phyloP scores from a whole-genome alignment of 37 sponge, comb jelly and placozoan species.

The Beroe ovata region DNA sequence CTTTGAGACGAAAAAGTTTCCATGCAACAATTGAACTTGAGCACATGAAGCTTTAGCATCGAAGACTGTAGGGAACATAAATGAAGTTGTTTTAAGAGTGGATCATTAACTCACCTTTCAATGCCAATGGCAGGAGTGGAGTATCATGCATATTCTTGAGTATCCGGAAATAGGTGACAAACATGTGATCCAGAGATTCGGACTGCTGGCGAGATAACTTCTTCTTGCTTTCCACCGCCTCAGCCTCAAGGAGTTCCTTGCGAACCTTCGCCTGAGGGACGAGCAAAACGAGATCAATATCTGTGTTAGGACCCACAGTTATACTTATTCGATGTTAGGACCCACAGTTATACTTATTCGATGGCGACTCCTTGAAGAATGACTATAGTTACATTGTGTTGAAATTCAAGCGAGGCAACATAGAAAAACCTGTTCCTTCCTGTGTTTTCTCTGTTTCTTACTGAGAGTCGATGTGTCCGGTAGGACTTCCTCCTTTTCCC shows the following conservation, averaged over 20 bases:
- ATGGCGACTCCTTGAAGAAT: not conserved
- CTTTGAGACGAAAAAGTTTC: not conserved
- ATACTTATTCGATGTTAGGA: not conserved
- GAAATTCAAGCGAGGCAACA: too few species aligned
- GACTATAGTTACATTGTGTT: too few species aligned
- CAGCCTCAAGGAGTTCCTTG: slow-evolving; percentile 20
- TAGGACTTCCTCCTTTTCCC: slow-evolving; percentile 29
- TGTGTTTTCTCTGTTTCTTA: slow-evolving; percentile 60
- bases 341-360: not conserved
- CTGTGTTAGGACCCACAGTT: not conserved
- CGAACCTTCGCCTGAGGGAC: slow-evolving; percentile 28
- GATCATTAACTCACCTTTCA: not conserved
- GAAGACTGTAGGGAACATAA: not conserved
- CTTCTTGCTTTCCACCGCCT: slow-evolving; percentile 62
- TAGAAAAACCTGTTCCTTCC: slow-evolving; percentile 66
- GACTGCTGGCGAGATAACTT: slow-evolving; percentile 20
- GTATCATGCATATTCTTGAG: slow-evolving; percentile 16
- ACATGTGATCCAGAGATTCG: slow-evolving; percentile 60
- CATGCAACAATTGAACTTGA: too few species aligned
- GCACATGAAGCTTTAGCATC: too few species aligned
- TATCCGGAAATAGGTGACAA: slow-evolving; percentile 48
- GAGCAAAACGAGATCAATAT: too few species aligned
- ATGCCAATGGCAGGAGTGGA: slow-evolving; percentile 27
- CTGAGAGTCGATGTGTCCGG: slow-evolving; percentile 50
- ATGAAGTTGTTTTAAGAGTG: not conserved